Conservation (phyloP, 2,888 invertebrate species). For the Scaptomyza polygonia region DNA sequence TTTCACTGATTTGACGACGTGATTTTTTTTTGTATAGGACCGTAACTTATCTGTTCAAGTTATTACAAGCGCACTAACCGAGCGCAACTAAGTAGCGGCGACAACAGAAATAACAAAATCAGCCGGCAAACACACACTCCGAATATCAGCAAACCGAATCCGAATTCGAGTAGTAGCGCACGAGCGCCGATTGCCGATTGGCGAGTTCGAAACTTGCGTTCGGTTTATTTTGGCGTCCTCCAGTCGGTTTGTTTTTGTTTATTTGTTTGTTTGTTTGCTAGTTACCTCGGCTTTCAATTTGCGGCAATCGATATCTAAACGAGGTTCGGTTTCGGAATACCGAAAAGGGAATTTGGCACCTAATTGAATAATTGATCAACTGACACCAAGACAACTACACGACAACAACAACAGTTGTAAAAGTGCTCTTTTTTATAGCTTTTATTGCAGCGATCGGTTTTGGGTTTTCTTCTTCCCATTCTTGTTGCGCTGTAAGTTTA, state of each 20-base stretch:
- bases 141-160: conserved; percentile 27
- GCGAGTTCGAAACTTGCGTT: conserved; percentile 5
- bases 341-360: conserved; percentile 57
- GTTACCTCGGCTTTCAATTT: conserved; percentile 61
- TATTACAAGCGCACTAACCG: conserved; percentile 70
- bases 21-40: too few relatives aligned
- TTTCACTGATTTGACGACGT: conserved; percentile 31
- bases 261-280: conserved; percentile 23
- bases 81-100: conserved; percentile 62
- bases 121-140: conserved; percentile 69
- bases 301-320: conserved; percentile 37
- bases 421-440: background rate
- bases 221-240: conserved; percentile 34
- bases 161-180: conserved; percentile 6
- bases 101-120: conserved; percentile 16
- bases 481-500: conserved; percentile 10
- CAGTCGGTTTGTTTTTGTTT: conserved; percentile 28
- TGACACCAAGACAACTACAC: conserved; percentile 46
- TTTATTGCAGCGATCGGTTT: conserved; percentile 29
- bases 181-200: conserved; percentile 1
- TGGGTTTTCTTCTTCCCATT: conserved; percentile 4
- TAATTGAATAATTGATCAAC: conserved; percentile 73
- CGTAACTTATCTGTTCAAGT: conserved; percentile 55
- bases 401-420: background rate
- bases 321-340: conserved; percentile 20